A percentile compares a stretch with the other conserved stretches of the same genome.
Conservation (phyloP, 2,113 vertebrate genomes). For the Macquaria ambigua region DNA sequence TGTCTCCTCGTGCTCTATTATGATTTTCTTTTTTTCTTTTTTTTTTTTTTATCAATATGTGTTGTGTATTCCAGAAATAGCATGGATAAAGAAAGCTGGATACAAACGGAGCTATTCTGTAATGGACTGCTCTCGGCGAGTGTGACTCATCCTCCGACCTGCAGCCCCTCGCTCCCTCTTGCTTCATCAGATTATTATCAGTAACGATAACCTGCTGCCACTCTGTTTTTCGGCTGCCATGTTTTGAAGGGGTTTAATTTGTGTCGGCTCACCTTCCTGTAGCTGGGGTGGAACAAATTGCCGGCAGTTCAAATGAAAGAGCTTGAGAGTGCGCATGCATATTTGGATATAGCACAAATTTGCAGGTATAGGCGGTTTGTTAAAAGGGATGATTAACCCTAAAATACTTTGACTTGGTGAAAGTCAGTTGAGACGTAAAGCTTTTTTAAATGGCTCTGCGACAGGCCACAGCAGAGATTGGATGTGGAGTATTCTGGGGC, state of each 20-base stretch:
- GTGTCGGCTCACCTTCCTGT: neutral
- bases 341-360: neutral
- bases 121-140: neutral
- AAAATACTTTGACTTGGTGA: neutral
- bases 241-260: neutral
- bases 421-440: neutral
- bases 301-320: neutral
- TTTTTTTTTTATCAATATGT: neutral
- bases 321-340: neutral
- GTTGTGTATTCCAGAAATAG: neutral
- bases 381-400: neutral
- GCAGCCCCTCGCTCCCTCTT: neutral
- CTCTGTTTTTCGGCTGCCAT: neutral
- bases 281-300: neutral
- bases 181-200: conserved; percentile 39
- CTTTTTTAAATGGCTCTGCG: neutral
- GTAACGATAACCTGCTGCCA: conserved; percentile 19
- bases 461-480: neutral
- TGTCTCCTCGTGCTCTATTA: neutral
- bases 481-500: no score
- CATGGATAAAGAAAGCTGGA: neutral
- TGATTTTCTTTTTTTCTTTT: neutral
- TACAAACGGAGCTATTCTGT: conserved; percentile 6
- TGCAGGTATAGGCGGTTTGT: neutral
- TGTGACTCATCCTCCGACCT: conserved; percentile 49